Base-by-base conservation (phyloP, 2,888 invertebrate genomes). In the Seladonia tumulorum region DNA sequence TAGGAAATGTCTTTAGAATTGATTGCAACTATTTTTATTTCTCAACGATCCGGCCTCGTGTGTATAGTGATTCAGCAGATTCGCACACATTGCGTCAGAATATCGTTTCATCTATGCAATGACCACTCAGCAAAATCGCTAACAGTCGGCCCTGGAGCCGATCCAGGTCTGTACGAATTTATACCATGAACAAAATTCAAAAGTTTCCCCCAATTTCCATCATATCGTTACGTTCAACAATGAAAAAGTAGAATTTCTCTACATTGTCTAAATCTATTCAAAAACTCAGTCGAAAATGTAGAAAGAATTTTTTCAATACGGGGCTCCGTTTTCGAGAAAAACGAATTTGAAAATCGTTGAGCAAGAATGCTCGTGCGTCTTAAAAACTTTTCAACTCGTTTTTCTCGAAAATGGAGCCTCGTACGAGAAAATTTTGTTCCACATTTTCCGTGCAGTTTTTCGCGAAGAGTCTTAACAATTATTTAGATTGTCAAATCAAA, bases 51-150 rank as follows among this genome's bases (percentile, higher is more conserved):
- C 12, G 25, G 12, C 60, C n/a, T 14, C 60, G n/a, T 25, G 25
- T 25, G 25, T 25, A 60, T 25, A 60, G 57, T 57, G 57, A 57
- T 57, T 57, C 57, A n/a, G 57, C 57, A 25, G 25, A 60, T 60
- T 60, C 57, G 12, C 25, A 60, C 57, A 25, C 57, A 60, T 60
- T 60, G 57, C 57, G 57, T 60, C 57, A 1, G n/a, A n/a, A n/a
- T 25, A 60, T 25, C 25, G 63, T 29, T 29, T 29, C 63, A 63
- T 14, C 63, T 63, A 29, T 16, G 25, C 25, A 25, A 60, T 25
- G 29, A 63, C 29, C 29, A 63, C 63, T 63, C 63, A 63, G 63
- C 63, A 25, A 63, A 63, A 63, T 29, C 63, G 63, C 63, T 16
- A 63, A 29, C 63, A 63, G 63, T 63, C 14, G 63, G 25, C 16